Percentiles rank a stretch among this genome's conserved stretches.
These are phyloP conservation scores for Chromoteleia sp. DNA, from an alignment of 2,888 invertebrate genomes.

Conservation along the genomic window DNA sequence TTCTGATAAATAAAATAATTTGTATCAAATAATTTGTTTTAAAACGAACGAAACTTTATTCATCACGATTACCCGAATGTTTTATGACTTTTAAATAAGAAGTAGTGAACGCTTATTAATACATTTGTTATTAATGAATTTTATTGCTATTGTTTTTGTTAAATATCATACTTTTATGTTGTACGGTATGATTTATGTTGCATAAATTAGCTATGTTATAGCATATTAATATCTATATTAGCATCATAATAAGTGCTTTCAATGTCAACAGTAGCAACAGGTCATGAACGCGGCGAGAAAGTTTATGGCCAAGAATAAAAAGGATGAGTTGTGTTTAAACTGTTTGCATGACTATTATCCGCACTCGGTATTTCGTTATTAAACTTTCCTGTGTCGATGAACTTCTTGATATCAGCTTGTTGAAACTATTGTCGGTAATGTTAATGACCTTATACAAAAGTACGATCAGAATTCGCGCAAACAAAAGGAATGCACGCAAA, in stretches of 20 bases:
- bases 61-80: background rate
- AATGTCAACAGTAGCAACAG: constrained; percentile 28
- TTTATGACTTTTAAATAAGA: too few species aligned
- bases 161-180: too few species aligned
- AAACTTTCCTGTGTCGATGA: constrained; percentile 51
- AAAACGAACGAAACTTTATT: too few species aligned
- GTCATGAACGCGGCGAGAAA: constrained; percentile 26
- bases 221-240: constrained; percentile 9
- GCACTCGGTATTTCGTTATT: constrained; percentile 26
- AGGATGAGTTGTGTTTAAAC: constrained; percentile 35
- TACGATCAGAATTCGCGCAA: too few species aligned
- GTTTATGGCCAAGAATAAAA: constrained; percentile 34
- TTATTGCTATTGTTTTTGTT: too few species aligned
- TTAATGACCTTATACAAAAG: constrained; percentile 30
- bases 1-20: background rate
- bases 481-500: too few species aligned
- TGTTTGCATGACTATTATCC: constrained; percentile 37
- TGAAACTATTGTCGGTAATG: constrained; percentile 10
- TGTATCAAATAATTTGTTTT: too few species aligned
- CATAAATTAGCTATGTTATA: too few species aligned
- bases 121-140: too few species aligned
- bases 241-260: constrained; percentile 6
- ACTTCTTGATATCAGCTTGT: constrained; percentile 15
- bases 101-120: too few species aligned
- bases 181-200: too few species aligned